Evolutionary conservation across 1,140 invertebrate genomes (phyloP), one percentile per base, ranked within the genome.

Genomic region (Rhagoletis pomonella): DNA sequence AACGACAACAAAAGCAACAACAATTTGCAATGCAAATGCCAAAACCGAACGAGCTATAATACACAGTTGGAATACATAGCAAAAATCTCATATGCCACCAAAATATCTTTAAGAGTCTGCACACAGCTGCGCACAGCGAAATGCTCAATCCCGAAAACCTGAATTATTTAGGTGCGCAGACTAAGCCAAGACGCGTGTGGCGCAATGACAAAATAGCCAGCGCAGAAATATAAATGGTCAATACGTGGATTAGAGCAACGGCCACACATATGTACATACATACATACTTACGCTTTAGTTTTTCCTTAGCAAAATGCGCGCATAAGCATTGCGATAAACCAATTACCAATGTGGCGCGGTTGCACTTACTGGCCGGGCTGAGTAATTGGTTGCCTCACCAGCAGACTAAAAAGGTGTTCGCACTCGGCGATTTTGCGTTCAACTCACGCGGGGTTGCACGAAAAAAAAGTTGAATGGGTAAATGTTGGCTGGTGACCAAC

Each of bases 11-110:
- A 29, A 29, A 29, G 29, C 29, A 81, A 17, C 14, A 55, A 69
- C 64, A 69, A 81, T 81, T 81, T 81, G 73, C 73, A 55, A n/a
- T 81, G 73, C 73, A 81, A 81, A 81, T 81, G 19, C 0, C 7
- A 81, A 12, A 67, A 67, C 29, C 29, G 29, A 81, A 81, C n/a
- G 6, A 29, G 73, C 73, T 12, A 3, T 42, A 81, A 29, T 29
- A 29, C 29, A 29, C 29, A 29, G 44, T 29, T 10, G 44, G 9
- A 19, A 58, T n/a, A n/a, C n/a, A n/a, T 7, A 29, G 4, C 4
- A 73, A 73, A 7, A 17, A 42, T 10, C 50, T 5, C 50, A 39
- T 14, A 73, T 17, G 42, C 64, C 19, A n/a, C 7, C 42, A 65
- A 73, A 55, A 81, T 29, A 81, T 9, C 17, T 55, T 1, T 58